Evolutionary conservation across 2,113 vertebrate genomes (phyloP), one percentile per base, ranked within the genome.

Genomic region (Choloepus hoffmanni): DNA sequence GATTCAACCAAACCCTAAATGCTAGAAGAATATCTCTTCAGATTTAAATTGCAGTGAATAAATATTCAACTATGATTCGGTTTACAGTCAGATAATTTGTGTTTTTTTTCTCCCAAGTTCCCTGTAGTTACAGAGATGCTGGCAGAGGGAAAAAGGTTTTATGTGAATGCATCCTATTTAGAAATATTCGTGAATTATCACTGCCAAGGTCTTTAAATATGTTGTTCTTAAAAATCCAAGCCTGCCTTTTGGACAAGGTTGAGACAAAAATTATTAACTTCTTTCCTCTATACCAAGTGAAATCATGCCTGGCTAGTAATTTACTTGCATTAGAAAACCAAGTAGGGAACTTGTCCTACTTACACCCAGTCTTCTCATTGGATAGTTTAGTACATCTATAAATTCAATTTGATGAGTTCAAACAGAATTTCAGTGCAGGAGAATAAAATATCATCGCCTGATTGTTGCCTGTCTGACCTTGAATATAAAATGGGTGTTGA

Each of bases 371-470:
- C 68, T 96, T 94, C 74, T 77, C 65, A 77, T 67, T 91, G 92
- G 74, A 45, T 84, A 62, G 78, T 89, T 95, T 95, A 96, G 50
- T 76, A 95, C 74, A 68, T 72, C 89, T 96, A 85, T 97, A 98
- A 96, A 96, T 97, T 97, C 90, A 92, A 48, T 92, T 92, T 92
- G 94, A 96, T 96, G 95, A 96, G 89, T 95, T 96, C 74, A 92
- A 94, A 94, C 81, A 87, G 93, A 97, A 96, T 97, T 97, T 96
- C 86, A 9, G 73, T 89, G 40, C 62, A 63, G 70, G 70, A 90
- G 72, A 96, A 95, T 95, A 95, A 97, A 97, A 96, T 96, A 91
- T 62, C 90, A 77, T 95, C 1, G 0, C 70, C 88, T 86, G 88
- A 92, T 95, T 95, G 90, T 91, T 94, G 92, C 72, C 92, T 89